Evolutionary conservation across 2,113 vertebrate genomes (phyloP).

Genomic region (Meles meles): DNA sequence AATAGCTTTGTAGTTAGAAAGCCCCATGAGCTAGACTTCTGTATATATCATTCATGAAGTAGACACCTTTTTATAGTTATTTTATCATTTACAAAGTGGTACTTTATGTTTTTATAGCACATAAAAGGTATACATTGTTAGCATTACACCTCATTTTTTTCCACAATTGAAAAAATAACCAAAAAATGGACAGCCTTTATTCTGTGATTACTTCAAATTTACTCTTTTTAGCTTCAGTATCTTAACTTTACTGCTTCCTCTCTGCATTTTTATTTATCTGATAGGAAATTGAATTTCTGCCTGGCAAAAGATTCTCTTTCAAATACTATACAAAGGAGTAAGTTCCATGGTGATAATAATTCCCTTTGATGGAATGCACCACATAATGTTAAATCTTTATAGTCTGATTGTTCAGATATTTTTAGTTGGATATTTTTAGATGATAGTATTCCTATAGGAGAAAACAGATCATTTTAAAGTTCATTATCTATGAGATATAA

Average conservation of each 20-base stretch:
- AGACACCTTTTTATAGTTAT: neutral
- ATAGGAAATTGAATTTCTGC: conserved; percentile 53
- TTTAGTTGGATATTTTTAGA: neutral
- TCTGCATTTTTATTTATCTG: conserved; percentile 38
- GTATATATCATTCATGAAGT: neutral
- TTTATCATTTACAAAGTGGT: conserved; percentile 40
- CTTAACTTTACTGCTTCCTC: conserved; percentile 10
- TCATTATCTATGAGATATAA: neutral
- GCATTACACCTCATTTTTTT: neutral
- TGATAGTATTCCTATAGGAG: neutral
- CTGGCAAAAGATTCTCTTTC: conserved; percentile 39
- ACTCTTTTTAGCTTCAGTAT: neutral
- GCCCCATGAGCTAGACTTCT: neutral
- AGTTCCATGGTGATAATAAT: conserved; percentile 15
- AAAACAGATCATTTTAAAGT: neutral
- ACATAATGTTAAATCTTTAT: conserved; percentile 26
- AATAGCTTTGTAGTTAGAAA: neutral
- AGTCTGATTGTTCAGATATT: neutral
- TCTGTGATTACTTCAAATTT: conserved; percentile 41
- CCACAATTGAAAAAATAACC: neutral
- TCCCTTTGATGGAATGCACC: neutral
- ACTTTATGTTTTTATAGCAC: neutral
- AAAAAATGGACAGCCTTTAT: neutral
- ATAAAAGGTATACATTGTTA: neutral
- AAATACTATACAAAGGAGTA: conserved; percentile 19